Conservation (phyloP, 23 tunicate genomes). For the Trididemnum nubilum region DNA sequence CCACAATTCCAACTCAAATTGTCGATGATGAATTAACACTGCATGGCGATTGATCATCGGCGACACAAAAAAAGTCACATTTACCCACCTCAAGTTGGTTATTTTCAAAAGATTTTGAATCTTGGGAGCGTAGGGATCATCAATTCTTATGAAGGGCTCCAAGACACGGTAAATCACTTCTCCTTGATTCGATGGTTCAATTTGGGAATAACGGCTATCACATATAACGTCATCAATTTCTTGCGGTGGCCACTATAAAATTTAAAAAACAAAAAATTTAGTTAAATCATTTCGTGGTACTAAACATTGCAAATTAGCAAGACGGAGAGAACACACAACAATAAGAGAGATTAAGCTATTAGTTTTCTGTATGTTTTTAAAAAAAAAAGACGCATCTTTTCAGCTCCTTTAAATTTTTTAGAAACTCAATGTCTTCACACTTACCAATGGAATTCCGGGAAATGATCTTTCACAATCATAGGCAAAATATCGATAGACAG, state of each 20-base stretch:
- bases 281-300: no score
- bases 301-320: no score
- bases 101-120: constrained; percentile 90
- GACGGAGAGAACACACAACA: no score
- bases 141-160: constrained; percentile 81
- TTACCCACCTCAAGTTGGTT: constrained; percentile 70
- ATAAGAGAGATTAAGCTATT: no score
- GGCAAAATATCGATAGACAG: constrained; percentile 89
- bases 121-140: constrained; percentile 87
- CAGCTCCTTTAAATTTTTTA: no score
- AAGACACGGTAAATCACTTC: constrained; percentile 92
- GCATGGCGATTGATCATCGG: no score
- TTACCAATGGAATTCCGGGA: constrained; percentile 76
- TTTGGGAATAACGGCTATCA: constrained; percentile 79
- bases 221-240: constrained; percentile 89
- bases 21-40: no score
- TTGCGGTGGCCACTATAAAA: constrained; percentile 78
- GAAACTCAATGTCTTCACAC: no score
- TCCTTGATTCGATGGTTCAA: constrained; percentile 96
- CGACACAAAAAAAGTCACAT: background rate
- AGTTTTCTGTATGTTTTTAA: no score
- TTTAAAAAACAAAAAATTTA: no score
- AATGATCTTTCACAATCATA: constrained; percentile 85
- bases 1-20: no score
- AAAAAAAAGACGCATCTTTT: no score